These are phyloP conservation scores for Drosophila monieri DNA, from an alignment of 2,888 invertebrate genomes.

Conservation along the genomic window DNA sequence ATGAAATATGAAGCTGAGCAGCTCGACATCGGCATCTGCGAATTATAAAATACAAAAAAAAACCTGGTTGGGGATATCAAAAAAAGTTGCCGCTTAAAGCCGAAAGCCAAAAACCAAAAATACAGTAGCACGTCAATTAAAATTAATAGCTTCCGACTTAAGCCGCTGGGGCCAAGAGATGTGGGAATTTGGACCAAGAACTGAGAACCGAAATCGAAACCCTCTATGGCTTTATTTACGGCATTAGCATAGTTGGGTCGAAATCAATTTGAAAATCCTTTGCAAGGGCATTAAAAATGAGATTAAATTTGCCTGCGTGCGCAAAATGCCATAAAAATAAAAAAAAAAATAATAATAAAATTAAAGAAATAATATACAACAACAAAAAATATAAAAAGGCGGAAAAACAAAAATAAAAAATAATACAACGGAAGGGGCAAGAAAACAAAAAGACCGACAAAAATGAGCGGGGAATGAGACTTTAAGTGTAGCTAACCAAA, in stretches of 20 bases:
- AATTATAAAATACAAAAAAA: slow-evolving; percentile 10
- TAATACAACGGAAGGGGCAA: slow-evolving; percentile 23
- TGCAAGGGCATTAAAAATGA: slow-evolving; percentile 74
- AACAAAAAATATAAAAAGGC: slow-evolving; percentile 23
- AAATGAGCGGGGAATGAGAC: slow-evolving; percentile 50
- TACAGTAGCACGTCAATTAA: slow-evolving; percentile 79
- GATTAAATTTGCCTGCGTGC: slow-evolving; percentile 73
- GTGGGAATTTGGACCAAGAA: slow-evolving; percentile 33
- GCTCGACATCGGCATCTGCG: slow-evolving; percentile 1
- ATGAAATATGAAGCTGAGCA: slow-evolving; percentile 28
- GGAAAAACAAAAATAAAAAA: slow-evolving; percentile 29
- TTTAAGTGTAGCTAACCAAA: slow-evolving; percentile 73
- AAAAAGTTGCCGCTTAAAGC: slow-evolving; percentile 56
- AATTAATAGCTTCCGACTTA: slow-evolving; percentile 81
- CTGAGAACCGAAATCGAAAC: slow-evolving; percentile 25
- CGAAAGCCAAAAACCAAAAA: slow-evolving; percentile 58
- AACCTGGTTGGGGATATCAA: slow-evolving; percentile 27
- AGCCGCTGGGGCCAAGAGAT: slow-evolving; percentile 52
- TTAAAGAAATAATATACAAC: not conserved
- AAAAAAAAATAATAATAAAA: slow-evolving; percentile 15
- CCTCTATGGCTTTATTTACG: slow-evolving; percentile 74
- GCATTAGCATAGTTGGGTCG: slow-evolving; percentile 69
- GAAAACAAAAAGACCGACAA: slow-evolving; percentile 63
- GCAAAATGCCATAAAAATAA: slow-evolving; percentile 31
- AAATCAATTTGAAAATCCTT: slow-evolving; percentile 80